Conservation (phyloP, 2,888 invertebrate genomes). For the Invenusta paracnida region DNA sequence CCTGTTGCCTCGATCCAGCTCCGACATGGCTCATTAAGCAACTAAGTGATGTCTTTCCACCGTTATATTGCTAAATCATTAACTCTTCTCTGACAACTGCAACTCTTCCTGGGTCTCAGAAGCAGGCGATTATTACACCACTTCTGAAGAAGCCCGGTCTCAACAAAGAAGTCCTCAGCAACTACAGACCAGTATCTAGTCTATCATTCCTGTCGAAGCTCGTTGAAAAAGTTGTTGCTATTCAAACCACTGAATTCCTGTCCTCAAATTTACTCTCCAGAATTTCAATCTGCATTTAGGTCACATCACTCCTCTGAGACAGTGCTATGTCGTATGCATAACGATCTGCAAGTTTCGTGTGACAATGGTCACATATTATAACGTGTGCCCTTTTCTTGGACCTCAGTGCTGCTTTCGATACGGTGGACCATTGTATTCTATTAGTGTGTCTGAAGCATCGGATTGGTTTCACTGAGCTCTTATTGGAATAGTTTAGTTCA, state of each 20-base stretch:
- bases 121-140: conserved; percentile 36
- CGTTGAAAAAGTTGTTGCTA: conserved; percentile 43
- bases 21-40: conserved; percentile 9
- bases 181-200: conserved; percentile 44
- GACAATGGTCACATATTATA: conserved; percentile 46
- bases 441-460: neutral
- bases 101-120: conserved; percentile 7
- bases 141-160: conserved; percentile 45
- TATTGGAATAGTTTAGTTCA: too few relatives aligned
- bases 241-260: conserved; percentile 39
- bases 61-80: neutral
- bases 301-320: conserved; percentile 45
- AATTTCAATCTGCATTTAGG: conserved; percentile 44
- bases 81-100: neutral
- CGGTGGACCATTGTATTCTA: conserved; percentile 7
- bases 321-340: conserved; percentile 42
- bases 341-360: conserved; percentile 42
- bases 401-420: conserved; percentile 4
- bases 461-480: neutral
- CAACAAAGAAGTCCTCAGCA: conserved; percentile 40
- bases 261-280: conserved; percentile 34
- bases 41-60: conserved; percentile 5
- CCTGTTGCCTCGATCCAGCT: conserved; percentile 23
- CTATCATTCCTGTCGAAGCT: conserved; percentile 45
- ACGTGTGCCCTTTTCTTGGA: conserved; percentile 25